Conservation (phyloP, 2,113 vertebrate species). For the Lophochroa leadbeateri region DNA sequence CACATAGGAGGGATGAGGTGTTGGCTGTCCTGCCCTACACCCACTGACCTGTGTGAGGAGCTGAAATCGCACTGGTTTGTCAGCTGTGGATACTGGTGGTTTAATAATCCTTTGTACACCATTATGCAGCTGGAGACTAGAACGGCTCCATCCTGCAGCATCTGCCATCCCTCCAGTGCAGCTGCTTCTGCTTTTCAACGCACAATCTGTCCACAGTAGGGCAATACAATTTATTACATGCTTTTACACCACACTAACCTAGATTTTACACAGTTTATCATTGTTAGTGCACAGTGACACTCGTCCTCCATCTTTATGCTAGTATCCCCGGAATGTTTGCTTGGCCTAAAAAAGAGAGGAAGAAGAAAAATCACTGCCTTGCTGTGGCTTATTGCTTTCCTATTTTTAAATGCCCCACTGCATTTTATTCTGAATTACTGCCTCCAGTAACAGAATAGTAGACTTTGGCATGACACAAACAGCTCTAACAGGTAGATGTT, state of each 20-base stretch:
- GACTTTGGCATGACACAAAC: rapidly evolving
- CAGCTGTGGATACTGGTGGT: rapidly evolving
- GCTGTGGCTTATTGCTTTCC: too few relatives aligned
- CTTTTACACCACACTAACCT: background rate
- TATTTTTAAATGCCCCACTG: too few relatives aligned
- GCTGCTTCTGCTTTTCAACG: background rate
- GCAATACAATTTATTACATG: constrained; percentile 6
- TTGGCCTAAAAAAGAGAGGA: constrained; percentile 52
- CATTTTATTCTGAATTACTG: background rate
- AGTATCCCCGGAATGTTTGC: constrained; percentile 32
- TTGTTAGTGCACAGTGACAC: background rate
- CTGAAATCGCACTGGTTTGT: too few relatives aligned
- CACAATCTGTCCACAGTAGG: background rate
- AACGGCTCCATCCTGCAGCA: background rate
- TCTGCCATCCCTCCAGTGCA: background rate
- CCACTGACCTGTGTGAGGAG: background rate
- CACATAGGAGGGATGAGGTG: background rate
- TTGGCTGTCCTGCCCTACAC: background rate
- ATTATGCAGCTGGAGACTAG: background rate
- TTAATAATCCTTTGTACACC: background rate
- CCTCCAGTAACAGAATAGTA: rapidly evolving
- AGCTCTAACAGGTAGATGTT: rapidly evolving
- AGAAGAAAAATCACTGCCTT: background rate
- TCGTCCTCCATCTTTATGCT: background rate
- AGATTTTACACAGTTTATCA: background rate